Base-by-base conservation (phyloP, 2,797 vertebrate genomes). In the Crenuchus spilurus region DNA sequence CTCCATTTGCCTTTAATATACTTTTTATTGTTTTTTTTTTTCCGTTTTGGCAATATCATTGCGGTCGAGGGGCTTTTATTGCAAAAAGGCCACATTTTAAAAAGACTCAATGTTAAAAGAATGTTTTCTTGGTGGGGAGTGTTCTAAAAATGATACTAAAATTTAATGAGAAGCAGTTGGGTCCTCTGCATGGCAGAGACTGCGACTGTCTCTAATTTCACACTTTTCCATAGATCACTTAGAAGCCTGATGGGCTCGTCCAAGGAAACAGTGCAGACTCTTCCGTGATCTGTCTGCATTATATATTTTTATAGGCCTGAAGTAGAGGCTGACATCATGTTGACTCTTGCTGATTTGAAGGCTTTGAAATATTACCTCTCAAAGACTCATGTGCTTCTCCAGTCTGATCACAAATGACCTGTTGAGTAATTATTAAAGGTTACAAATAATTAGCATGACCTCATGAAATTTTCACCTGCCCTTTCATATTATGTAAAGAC, bases 131-230 rank as follows among this genome's bases (percentile, higher is more conserved):
- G 84, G 87, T 89, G 82, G 82, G 81, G 84, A 87, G 75, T 83
- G 70, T 85, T 87, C 26, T 48, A 85, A 89, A 91, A 91, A 89
- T 89, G 81, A 85, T 88, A 85, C 84, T 85, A 85, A 90, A 87
- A 87, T 88, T 81, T 90, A 89, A 91, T 91, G 88, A 88, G 88
- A 92, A 90, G 87, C 90, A 92, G 88, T 92, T 85, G 84, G 77
- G 82, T 82, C 75, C 73, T 76, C 85, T 81, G 82, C 84, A 79
- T 55, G n/a, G 62, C 28, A 28, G 37, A 22, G 24, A 37, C 31
- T 24, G 20, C 4, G 58, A 63, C 44, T 63, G 70, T 72, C 70
- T 72, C 60, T 64, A 62, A 72, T 72, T 72, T 72, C 70, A 52
- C 70, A 72, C 70, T 48, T 72, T 72, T 72, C 60, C 70, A 63